Evolutionary conservation across 2,888 invertebrate genomes (phyloP), one percentile per base, ranked within the genome.

Genomic region (Eupithecia vulgata): DNA sequence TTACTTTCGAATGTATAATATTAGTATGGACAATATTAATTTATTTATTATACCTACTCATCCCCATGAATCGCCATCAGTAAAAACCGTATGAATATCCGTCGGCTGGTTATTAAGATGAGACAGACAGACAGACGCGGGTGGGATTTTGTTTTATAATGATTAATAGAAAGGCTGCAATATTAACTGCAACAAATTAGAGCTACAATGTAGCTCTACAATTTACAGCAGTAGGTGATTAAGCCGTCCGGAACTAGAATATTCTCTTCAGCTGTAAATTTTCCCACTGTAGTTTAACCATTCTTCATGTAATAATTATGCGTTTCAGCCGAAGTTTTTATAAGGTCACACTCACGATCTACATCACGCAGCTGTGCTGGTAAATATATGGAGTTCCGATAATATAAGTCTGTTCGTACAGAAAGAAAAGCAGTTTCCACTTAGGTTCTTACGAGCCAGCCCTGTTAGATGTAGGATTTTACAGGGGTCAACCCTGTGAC

Each of bases 301-400:
- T 74, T 61, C 61, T 34, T 17, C 34, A 17, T 34, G 17, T 34
- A 17, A 52, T n/a, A 21, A 61, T 61, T 34, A 61, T 61, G 80
- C 81, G 77, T 84, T 85, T 81, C 75, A 81, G 77, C 78, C 80
- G 57, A 81, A 72, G 85, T 84, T 83, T 85, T 88, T 90, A 91
- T 84, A 90, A 83, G 89, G 89, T 90, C n/a, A n/a, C n/a, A n/a
- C n/a, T n/a, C 90, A 88, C 83, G 83, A 79, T 84, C 86, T 81
- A 84, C 84, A 85, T 78, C 82, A 83, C 79, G 25, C 25, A 57
- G 78, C 81, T 78, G 81, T 30, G 30, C 17, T 61, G 34, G 61
- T 61, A 34, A 61, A 17, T 17, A 17, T 21, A 48, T 30, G 6
- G 15, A 61, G 34, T 34, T 61, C 15, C 17, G 1, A 30, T 34